These are phyloP conservation scores for Heteromormyrus szaboi DNA, from an alignment of 2,797 vertebrate species.

Conservation along the genomic window DNA sequence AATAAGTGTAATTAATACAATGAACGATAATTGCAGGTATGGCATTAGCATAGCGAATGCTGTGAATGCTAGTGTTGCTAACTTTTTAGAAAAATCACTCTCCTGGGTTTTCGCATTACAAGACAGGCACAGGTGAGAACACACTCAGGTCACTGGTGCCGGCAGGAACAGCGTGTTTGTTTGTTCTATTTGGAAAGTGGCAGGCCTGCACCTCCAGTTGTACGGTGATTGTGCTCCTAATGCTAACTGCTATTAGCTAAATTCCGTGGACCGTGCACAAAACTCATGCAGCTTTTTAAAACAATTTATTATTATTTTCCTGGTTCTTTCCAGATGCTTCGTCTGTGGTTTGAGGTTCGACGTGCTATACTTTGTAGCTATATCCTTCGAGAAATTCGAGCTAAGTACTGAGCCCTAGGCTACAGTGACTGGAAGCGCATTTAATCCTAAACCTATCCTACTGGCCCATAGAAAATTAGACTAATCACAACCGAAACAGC, in stretches of 20 bases:
- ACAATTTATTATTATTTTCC: neutral
- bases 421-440: neutral
- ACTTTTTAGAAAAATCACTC: neutral
- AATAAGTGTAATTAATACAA: neutral
- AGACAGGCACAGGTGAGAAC: conserved; percentile 8
- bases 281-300: neutral
- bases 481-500: neutral
- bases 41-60: neutral
- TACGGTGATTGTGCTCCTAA: neutral
- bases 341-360: neutral
- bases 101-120: conserved; percentile 16
- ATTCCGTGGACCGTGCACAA: neutral
- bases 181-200: neutral
- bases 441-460: neutral
- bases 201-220: neutral
- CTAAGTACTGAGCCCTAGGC: neutral
- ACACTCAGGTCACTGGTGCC: neutral
- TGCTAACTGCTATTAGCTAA: neutral
- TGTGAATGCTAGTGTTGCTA: neutral
- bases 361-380: neutral
- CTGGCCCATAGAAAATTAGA: neutral
- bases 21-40: neutral
- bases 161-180: neutral
- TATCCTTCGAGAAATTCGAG: neutral
- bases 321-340: neutral